Evolutionary conservation across 2,888 invertebrate species (phyloP).

Genomic region (Cheiracanthium punctorium): DNA sequence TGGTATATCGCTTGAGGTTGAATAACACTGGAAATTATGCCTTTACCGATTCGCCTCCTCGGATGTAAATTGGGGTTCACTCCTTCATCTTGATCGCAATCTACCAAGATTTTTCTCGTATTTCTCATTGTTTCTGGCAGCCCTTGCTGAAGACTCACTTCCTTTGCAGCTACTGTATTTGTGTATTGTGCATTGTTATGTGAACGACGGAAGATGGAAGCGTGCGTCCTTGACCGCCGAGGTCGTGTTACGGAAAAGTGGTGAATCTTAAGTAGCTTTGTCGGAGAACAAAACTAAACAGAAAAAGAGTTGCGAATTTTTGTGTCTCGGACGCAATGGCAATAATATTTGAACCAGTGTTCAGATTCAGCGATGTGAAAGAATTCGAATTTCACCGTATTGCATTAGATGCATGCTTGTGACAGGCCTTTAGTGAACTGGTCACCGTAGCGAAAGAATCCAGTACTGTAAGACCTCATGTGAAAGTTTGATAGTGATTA

Average conservation of each 20-base stretch:
- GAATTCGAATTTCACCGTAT: neutral
- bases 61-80: no score
- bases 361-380: neutral
- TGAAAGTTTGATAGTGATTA: no score
- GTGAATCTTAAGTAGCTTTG: slow-evolving; percentile 14
- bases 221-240: slow-evolving; percentile 45
- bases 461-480: no score
- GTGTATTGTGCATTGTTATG: neutral
- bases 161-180: neutral
- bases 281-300: neutral
- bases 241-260: slow-evolving; percentile 19
- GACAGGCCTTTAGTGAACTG: no score
- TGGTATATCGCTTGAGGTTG: no score
- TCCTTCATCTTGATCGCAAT: no score
- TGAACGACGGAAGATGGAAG: neutral
- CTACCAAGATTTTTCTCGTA: no score
- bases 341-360: neutral
- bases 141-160: no score
- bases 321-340: no score
- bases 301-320: neutral
- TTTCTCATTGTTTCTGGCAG: no score
- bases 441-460: neutral
- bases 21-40: no score
- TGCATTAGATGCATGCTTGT: neutral
- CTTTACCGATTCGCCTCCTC: no score